These are phyloP conservation scores for Trissolcus brochymenae DNA, from an alignment of 2,888 invertebrate genomes.

Conservation along the genomic window DNA sequence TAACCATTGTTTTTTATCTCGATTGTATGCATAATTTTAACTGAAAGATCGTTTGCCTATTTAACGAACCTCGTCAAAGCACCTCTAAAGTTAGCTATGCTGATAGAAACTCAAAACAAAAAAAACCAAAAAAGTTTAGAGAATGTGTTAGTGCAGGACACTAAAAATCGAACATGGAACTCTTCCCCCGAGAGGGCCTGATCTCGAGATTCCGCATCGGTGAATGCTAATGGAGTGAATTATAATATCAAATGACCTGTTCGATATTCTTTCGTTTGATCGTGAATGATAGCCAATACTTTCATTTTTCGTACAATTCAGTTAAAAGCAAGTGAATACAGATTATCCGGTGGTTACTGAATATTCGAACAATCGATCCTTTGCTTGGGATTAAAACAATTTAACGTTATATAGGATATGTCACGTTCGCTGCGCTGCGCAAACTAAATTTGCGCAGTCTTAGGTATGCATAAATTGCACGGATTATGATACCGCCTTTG, in stretches of 20 bases:
- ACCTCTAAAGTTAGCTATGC: too few relatives aligned
- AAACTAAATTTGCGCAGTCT: conserved; percentile 35
- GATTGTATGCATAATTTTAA: conserved; percentile 32
- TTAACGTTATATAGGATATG: conserved; percentile 50
- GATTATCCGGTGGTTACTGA: conserved; percentile 34
- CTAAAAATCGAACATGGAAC: too few relatives aligned
- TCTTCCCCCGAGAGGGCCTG: too few relatives aligned
- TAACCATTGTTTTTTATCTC: conserved; percentile 45
- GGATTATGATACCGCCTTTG: conserved; percentile 62
- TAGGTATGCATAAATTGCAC: conserved; percentile 62
- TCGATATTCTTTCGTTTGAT: conserved; percentile 33
- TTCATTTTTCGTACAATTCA: conserved; percentile 48
- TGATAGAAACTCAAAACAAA: conserved; percentile 2
- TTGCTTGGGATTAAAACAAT: conserved; percentile 41
- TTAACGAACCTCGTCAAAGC: conserved; percentile 15
- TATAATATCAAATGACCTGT: conserved; percentile 39
- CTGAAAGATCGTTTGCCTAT: conserved; percentile 20
- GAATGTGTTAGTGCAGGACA: too few relatives aligned
- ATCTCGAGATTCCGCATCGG: neutral
- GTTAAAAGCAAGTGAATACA: conserved; percentile 42
- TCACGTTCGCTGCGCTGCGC: conserved; percentile 37
- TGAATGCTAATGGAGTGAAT: conserved; percentile 46
- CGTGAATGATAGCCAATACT: conserved; percentile 38
- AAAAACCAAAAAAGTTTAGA: neutral
- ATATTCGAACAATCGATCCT: conserved; percentile 38